Percentiles rank a stretch among this genome's conserved stretches.
Evolutionary conservation across 2,113 vertebrate genomes (phyloP).

Genomic region (Atlantisia rogersi): DNA sequence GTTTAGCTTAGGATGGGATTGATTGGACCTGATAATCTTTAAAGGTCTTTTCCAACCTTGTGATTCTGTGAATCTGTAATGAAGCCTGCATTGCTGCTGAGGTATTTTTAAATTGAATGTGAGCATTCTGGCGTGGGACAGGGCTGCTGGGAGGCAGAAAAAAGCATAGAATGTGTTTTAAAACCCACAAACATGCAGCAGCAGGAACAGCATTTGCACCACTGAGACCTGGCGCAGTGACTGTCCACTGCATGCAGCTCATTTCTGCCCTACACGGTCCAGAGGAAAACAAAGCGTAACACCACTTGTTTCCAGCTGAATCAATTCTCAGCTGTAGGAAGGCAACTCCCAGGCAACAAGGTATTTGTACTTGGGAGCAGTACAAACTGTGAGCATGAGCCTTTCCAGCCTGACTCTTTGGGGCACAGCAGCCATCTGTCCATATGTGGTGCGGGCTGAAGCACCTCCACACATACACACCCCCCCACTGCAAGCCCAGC

Average conservation of each 20-base stretch:
- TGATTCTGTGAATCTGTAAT: too few relatives aligned
- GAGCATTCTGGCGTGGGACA: not conserved
- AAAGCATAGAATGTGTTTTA: too few relatives aligned
- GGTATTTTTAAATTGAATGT: not conserved
- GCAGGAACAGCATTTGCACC: not conserved
- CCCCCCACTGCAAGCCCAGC: not conserved
- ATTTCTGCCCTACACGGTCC: not conserved
- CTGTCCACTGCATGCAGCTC: not conserved
- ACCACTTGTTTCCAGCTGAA: too few relatives aligned
- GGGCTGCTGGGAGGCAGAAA: not conserved
- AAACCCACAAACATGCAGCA: not conserved
- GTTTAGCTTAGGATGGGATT: too few relatives aligned
- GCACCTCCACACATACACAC: too few relatives aligned
- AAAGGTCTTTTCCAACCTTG: too few relatives aligned
- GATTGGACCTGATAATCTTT: too few relatives aligned
- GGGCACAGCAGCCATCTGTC: not conserved
- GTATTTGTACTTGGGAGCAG: not conserved
- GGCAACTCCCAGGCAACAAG: not conserved
- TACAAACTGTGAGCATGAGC: accelerated
- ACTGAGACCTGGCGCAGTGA: not conserved
- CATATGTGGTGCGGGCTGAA: too few relatives aligned
- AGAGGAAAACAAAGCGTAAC: not conserved
- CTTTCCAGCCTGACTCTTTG: too few relatives aligned
- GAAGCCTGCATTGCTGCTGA: not conserved
- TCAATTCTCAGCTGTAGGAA: too few relatives aligned